A percentile compares a stretch with the other conserved stretches of the same genome.
These are phyloP conservation scores for Tetranychus urticae DNA, from an alignment of 1,140 invertebrate genomes.

Conservation along the genomic window DNA sequence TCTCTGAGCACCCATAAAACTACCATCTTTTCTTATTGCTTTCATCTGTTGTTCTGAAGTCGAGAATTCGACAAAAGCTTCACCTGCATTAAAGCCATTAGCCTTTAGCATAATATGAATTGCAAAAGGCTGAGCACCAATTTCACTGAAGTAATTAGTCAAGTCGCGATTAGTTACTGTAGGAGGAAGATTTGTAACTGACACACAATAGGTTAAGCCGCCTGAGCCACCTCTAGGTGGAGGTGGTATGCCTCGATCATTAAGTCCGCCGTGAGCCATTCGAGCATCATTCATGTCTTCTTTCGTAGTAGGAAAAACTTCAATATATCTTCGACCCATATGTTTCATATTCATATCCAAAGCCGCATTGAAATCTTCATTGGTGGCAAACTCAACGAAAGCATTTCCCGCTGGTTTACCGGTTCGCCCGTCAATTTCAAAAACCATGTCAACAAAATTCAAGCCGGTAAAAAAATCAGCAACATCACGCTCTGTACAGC, in stretches of 20 bases:
- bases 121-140: conserved; percentile 41
- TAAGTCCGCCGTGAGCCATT: neutral
- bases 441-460: conserved; percentile 35
- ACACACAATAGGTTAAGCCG: conserved; percentile 29
- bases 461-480: conserved; percentile 44
- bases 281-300: conserved; percentile 8
- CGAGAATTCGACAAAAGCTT: conserved; percentile 62
- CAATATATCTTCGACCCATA: conserved; percentile 17
- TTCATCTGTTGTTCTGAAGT: conserved; percentile 36
- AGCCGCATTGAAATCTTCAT: conserved; percentile 29
- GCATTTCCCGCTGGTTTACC: conserved; percentile 29
- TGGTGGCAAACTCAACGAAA: conserved; percentile 43
- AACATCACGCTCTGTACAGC: conserved; percentile 45
- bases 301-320: conserved; percentile 13
- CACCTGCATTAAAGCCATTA: conserved; percentile 40
- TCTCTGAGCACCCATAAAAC: conserved; percentile 28
- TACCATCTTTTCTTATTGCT: conserved; percentile 42
- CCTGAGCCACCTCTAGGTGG: neutral
- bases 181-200: conserved; percentile 45
- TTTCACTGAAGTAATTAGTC: conserved; percentile 48
- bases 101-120: conserved; percentile 49
- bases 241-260: neutral
- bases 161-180: conserved; percentile 47
- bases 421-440: conserved; percentile 30
- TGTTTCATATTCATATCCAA: conserved; percentile 15